Percentiles rank a stretch among this genome's conserved stretches.
Conservation (phyloP, 2,888 invertebrate species). For the Ichneumoninae sp. region DNA sequence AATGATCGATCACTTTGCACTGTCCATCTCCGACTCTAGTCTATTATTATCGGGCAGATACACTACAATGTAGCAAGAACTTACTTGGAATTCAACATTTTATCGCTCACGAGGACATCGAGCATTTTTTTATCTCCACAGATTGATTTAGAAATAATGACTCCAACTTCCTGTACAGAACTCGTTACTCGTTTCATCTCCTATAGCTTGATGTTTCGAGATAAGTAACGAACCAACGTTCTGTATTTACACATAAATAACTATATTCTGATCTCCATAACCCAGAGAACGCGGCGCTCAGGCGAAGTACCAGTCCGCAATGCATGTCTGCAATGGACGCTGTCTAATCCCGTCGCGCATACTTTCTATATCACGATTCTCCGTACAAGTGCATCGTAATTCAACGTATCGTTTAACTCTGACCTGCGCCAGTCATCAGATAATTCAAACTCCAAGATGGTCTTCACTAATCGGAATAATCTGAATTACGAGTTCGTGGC, state of each 20-base stretch:
- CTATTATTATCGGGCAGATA: background rate
- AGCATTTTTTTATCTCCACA: background rate
- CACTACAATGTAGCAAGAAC: background rate
- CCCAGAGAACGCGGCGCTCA: too few relatives aligned
- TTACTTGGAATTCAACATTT: too few relatives aligned
- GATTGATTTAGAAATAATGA: background rate
- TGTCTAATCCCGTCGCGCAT: background rate
- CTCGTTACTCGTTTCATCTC: too few relatives aligned
- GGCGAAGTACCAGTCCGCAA: background rate
- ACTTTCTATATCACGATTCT: background rate
- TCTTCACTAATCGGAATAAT: background rate
- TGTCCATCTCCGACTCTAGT: background rate
- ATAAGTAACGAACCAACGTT: background rate
- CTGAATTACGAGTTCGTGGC: background rate
- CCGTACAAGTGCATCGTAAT: background rate
- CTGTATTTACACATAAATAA: background rate
- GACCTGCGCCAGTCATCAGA: background rate
- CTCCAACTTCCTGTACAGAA: too few relatives aligned
- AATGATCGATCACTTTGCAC: background rate
- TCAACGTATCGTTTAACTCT: background rate
- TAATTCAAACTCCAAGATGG: background rate
- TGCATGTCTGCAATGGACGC: background rate
- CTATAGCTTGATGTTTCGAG: background rate
- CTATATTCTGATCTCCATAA: too few relatives aligned
- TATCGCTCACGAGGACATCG: background rate